Evolutionary conservation across 2,113 vertebrate species (phyloP), one percentile per base, ranked within the genome.

Genomic region (Romanogobio albipinnatus): DNA sequence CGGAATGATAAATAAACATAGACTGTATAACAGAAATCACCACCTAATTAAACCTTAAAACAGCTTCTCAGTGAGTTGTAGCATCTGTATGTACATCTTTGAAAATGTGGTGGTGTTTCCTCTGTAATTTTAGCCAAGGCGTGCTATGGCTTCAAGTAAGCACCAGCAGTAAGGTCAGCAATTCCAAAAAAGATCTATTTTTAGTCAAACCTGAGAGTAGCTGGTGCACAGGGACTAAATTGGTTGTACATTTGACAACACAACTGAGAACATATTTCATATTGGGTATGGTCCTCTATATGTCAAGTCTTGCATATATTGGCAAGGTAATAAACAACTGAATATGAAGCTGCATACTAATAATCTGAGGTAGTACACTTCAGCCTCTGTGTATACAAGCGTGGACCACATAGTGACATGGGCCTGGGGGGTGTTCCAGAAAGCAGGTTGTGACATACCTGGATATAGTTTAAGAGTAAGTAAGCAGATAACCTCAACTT

Each of bases 291-390:
- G 9, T 61, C 17, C 19, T 43, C 15, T 61, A 59, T 39, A 59
- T 59, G 10, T 59, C 19, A 62, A 51, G 24, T 79, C 33, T 79
- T 85, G 64, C 53, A 80, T 78, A 85, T 39, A 59, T 49, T 77
- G 68, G 76, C 22, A 47, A n/a, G 43, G 24, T 64, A 82, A 33
- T 83, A 77, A 39, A 53, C 36, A 68, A 39, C 93, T 94, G 93
- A 92, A 56, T 56, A 19, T 93, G 95, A 94, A 93, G 94, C 94
- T 93, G 94, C 94, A 94, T 94, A 93, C 91, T 95, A 94, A 94
- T 94, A 95, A 93, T 93, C 94, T 90, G 89, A 93, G 95, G 87
- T 90, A 90, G 89, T 83, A 62, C 75, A 81, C 82, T 75, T 83
- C 33, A 77, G 74, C 47, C 22, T 61, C 4, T 76, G 10, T 26